phyloP scores from a whole-genome alignment of 2,888 invertebrate genomes.

The Drosophila mimica region DNA sequence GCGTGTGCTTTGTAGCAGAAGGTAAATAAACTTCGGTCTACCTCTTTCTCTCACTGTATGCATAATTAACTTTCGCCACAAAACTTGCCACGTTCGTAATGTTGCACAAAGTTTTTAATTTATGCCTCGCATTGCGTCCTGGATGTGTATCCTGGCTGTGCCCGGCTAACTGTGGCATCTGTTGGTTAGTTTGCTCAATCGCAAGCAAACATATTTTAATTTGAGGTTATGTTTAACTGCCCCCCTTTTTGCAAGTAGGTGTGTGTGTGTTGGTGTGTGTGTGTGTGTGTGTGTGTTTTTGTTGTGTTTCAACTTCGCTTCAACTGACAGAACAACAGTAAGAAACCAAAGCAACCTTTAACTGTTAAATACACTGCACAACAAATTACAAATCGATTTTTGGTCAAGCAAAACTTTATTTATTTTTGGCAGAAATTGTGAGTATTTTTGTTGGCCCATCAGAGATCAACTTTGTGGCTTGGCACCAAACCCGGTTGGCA shows the following conservation, averaged over 20 bases:
- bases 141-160: constrained; percentile 5
- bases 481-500: neutral
- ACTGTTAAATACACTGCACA: neutral
- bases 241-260: neutral
- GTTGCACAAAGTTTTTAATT: constrained; percentile 53
- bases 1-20: constrained; percentile 63
- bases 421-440: neutral
- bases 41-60: constrained; percentile 46
- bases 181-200: constrained; percentile 55
- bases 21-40: constrained; percentile 66
- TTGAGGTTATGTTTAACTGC: constrained; percentile 77
- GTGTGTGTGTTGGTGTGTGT: constrained; percentile 6
- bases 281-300: constrained; percentile 16
- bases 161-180: constrained; percentile 45
- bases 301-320: constrained; percentile 40
- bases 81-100: constrained; percentile 51
- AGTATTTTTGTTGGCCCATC: neutral
- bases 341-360: constrained; percentile 9
- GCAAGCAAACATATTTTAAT: constrained; percentile 76
- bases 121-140: constrained; percentile 46
- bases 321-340: constrained; percentile 60
- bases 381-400: constrained; percentile 14
- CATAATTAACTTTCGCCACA: constrained; percentile 72
- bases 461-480: neutral
- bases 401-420: neutral